Conservation (phyloP, 2,113 vertebrate genomes). For the Heterotis niloticus region DNA sequence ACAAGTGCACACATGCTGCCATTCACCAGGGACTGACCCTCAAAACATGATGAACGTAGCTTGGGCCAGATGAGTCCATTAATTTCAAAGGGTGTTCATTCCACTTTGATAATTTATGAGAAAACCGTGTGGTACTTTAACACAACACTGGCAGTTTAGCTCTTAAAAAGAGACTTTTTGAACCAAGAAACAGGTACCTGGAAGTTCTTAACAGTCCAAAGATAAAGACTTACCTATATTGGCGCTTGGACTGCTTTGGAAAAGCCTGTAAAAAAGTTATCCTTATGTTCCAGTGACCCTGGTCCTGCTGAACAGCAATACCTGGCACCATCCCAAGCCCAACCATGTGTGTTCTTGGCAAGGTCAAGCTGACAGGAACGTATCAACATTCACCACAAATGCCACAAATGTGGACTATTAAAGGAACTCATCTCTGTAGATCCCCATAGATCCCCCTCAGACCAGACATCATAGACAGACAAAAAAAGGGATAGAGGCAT, state of each 20-base stretch:
- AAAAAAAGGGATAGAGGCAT: too few relatives aligned
- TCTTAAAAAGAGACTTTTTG: neutral
- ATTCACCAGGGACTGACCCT: conserved; percentile 51
- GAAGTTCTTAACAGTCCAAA: neutral
- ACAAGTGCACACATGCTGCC: conserved; percentile 48
- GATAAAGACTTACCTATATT: neutral
- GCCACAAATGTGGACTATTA: too few relatives aligned
- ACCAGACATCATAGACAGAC: too few relatives aligned
- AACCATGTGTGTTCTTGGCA: neutral
- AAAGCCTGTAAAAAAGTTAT: neutral
- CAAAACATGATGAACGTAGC: conserved; percentile 52
- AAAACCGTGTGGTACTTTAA: neutral
- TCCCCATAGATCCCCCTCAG: too few relatives aligned
- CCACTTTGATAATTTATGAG: neutral
- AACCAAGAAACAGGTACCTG: neutral
- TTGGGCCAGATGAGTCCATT: conserved; percentile 52
- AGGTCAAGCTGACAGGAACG: neutral
- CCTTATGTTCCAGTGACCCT: conserved; percentile 41
- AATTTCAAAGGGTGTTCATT: neutral
- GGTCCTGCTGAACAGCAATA: conserved; percentile 47
- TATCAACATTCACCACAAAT: too few relatives aligned
- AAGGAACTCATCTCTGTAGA: too few relatives aligned
- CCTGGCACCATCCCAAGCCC: conserved; percentile 42
- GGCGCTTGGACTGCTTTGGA: too few relatives aligned
- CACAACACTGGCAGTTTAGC: neutral